These are phyloP conservation scores for Medauroidea extradentata DNA, from an alignment of 1,140 invertebrate species.

Conservation along the genomic window DNA sequence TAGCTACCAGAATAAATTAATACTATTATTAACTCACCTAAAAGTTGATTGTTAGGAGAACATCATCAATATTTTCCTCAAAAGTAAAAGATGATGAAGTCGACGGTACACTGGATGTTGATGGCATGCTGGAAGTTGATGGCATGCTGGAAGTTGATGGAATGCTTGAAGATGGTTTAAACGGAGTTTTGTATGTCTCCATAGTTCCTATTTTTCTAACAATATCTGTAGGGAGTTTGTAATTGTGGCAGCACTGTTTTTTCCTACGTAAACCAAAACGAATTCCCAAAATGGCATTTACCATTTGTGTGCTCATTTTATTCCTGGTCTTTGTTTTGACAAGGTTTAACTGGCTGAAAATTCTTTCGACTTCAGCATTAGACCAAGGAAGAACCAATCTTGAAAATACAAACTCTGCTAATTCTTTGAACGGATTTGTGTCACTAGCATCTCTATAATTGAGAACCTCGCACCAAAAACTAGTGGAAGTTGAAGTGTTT, in stretches of 20 bases:
- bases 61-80: too few relatives aligned
- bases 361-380: slow-evolving; percentile 21
- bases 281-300: slow-evolving; percentile 1
- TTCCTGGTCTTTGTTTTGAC: slow-evolving; percentile 17
- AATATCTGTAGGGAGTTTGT: too few relatives aligned
- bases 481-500: not conserved
- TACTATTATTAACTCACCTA: too few relatives aligned
- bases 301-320: not conserved
- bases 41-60: too few relatives aligned
- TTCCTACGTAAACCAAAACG: slow-evolving; percentile 1
- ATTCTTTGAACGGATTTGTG: slow-evolving; percentile 18
- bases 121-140: too few relatives aligned
- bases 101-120: too few relatives aligned
- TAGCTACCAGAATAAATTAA: too few relatives aligned
- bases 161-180: too few relatives aligned
- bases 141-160: too few relatives aligned
- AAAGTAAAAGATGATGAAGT: too few relatives aligned
- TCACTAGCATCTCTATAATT: slow-evolving; percentile 14
- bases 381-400: slow-evolving; percentile 15
- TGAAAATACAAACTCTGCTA: slow-evolving; percentile 15
- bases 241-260: not conserved
- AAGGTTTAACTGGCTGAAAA: slow-evolving; percentile 26
- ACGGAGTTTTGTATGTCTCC: too few relatives aligned
- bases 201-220: too few relatives aligned
- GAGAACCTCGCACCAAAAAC: slow-evolving; percentile 14